These are phyloP conservation scores for Campylomormyrus tamandua DNA, from an alignment of 2,113 vertebrate species.

Conservation along the genomic window DNA sequence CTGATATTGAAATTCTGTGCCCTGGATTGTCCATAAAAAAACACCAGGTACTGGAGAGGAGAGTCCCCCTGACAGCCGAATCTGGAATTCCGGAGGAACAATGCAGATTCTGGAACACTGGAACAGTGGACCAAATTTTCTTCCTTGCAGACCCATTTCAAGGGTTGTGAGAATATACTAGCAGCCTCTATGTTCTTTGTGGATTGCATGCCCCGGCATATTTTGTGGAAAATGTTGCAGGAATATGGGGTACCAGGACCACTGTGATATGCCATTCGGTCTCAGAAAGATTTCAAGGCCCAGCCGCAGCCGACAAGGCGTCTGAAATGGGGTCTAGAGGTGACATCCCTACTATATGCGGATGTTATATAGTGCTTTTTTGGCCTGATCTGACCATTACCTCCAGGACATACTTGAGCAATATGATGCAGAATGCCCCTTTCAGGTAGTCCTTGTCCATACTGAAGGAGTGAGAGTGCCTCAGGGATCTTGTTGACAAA, in stretches of 20 bases:
- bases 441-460: not conserved
- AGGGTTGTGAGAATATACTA: not conserved
- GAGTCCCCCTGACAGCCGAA: too few species aligned
- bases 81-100: too few species aligned
- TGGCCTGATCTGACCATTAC: not conserved
- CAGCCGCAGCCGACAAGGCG: too few species aligned
- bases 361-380: not conserved
- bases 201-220: not conserved
- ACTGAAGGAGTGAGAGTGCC: not conserved
- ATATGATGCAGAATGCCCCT: not conserved
- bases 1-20: not conserved
- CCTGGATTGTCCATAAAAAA: not conserved
- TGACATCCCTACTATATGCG: not conserved
- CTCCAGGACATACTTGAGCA: not conserved
- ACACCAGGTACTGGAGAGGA: not conserved
- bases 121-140: not conserved
- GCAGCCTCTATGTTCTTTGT: not conserved
- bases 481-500: not conserved
- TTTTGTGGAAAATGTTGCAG: not conserved
- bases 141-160: not conserved
- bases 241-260: not conserved
- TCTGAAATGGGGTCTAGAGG: not conserved
- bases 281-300: too few species aligned
- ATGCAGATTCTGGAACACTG: too few species aligned
- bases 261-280: too few species aligned